A percentile compares a stretch with the other conserved stretches of the same genome.
These are phyloP conservation scores for Atta texana DNA, from an alignment of 1,140 invertebrate genomes.

Conservation along the genomic window DNA sequence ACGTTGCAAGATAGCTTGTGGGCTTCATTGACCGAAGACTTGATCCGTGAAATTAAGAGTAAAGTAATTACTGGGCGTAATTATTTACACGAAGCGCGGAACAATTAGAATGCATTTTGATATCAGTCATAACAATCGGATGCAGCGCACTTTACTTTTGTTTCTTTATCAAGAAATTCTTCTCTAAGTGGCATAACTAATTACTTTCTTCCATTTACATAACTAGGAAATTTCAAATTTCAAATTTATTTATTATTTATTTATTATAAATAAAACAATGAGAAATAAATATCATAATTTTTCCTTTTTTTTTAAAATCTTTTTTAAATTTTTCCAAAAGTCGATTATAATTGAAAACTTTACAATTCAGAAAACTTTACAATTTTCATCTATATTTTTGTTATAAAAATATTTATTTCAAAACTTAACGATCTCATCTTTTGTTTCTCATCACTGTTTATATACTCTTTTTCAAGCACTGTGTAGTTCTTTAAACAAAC, in stretches of 20 bases:
- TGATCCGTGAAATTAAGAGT: conserved; percentile 51
- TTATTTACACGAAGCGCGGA: conserved; percentile 19
- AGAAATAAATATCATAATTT: not conserved
- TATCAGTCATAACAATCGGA: conserved; percentile 27
- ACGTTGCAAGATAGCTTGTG: not conserved
- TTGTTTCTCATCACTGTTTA: not conserved
- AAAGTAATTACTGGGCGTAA: conserved; percentile 40
- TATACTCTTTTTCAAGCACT: not conserved
- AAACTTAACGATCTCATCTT: not conserved
- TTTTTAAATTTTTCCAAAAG: not conserved
- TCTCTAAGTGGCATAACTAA: conserved; percentile 17
- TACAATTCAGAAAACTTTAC: too few relatives aligned
- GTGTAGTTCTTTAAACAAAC: not conserved
- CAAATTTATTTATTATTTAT: not conserved
- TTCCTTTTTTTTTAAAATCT: not conserved
- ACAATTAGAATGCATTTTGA: conserved; percentile 34
- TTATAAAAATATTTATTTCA: not conserved
- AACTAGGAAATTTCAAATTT: not conserved
- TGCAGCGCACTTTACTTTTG: conserved; percentile 19
- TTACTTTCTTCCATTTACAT: conserved; percentile 18
- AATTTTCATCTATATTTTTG: not conserved
- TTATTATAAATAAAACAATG: not conserved
- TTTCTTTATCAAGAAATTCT: not conserved
- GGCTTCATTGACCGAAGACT: conserved; percentile 23
- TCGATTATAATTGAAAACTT: not conserved